Conservation (phyloP, 2,113 vertebrate genomes). For the Gasterosteus aculeatus region DNA sequence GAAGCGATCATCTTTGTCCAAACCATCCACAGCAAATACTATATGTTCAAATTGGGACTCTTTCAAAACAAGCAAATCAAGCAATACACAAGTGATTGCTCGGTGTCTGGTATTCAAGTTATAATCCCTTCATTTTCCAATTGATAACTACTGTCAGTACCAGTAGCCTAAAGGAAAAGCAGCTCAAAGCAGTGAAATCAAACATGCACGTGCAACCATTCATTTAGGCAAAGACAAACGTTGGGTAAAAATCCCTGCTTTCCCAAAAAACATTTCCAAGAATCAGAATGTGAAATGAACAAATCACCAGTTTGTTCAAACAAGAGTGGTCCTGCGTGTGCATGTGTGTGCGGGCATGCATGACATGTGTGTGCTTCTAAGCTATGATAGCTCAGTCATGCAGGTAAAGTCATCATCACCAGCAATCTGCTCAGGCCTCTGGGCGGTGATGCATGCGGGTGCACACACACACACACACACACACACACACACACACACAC, state of each 20-base stretch:
- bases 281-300: background rate
- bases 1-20: background rate
- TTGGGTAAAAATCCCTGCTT: background rate
- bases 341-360: constrained; percentile 8
- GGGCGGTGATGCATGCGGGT: constrained; percentile 19
- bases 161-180: no score
- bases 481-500: constrained; percentile 6
- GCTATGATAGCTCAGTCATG: constrained; percentile 67
- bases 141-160: background rate
- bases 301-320: constrained; percentile 5
- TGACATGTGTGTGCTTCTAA: constrained; percentile 11
- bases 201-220: background rate
- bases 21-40: background rate
- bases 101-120: background rate
- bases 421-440: constrained; percentile 63
- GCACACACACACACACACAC: constrained; percentile 11
- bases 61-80: background rate
- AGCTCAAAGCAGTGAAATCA: background rate
- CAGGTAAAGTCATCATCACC: constrained; percentile 72
- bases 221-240: constrained; percentile 2
- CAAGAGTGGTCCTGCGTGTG: background rate
- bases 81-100: background rate
- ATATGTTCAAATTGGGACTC: background rate
- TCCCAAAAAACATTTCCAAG: background rate
- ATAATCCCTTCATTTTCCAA: background rate